These are phyloP conservation scores for Procapra przewalskii DNA, from an alignment of 2,113 vertebrate species.

Conservation along the genomic window DNA sequence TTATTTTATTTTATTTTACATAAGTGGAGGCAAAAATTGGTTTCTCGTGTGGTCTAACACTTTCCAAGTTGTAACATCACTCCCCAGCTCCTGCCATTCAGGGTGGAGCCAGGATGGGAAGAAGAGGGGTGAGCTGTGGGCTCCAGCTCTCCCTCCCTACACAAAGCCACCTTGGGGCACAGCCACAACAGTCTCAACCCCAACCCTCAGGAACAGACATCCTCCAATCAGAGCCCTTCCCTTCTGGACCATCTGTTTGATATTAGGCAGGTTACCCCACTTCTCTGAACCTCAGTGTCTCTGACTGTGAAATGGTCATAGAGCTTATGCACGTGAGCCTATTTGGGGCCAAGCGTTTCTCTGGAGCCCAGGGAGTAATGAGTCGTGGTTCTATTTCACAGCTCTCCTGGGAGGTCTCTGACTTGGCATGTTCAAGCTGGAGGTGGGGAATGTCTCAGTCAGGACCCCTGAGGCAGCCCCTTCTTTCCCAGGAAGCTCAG, in stretches of 20 bases:
- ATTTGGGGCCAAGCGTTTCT: background rate
- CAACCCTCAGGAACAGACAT: background rate
- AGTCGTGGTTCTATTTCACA: rapidly evolving
- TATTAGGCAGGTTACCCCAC: background rate
- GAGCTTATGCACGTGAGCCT: background rate
- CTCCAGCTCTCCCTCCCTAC: background rate
- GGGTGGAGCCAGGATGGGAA: background rate
- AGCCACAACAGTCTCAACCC: background rate
- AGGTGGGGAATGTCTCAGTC: background rate
- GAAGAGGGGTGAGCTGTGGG: background rate
- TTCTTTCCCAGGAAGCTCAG: background rate
- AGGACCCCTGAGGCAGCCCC: background rate
- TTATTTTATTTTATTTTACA: conserved; percentile 56
- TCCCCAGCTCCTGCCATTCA: background rate
- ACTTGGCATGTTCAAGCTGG: background rate
- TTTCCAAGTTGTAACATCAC: conserved; percentile 37
- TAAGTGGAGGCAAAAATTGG: conserved; percentile 63
- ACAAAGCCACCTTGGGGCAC: background rate
- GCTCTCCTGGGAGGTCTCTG: background rate
- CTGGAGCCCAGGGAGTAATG: background rate
- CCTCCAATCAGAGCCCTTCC: background rate
- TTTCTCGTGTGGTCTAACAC: conserved; percentile 57
- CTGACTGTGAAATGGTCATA: background rate
- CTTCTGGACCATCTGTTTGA: background rate
- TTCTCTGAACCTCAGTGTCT: background rate